Evolutionary conservation across 2,888 invertebrate species (phyloP).

Genomic region (Homarus gammarus): DNA sequence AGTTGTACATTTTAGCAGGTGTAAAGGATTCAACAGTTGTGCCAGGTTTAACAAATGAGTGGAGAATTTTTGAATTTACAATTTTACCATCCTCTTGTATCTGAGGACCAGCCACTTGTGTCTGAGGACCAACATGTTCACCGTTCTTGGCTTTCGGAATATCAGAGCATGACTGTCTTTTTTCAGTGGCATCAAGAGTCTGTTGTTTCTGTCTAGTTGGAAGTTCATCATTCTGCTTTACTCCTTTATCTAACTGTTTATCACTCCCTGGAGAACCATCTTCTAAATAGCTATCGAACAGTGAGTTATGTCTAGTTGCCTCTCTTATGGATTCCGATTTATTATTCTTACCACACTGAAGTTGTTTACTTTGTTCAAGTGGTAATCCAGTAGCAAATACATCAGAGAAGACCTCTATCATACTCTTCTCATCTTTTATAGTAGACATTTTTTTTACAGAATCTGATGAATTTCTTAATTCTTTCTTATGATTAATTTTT

Average conservation of each 20-base stretch:
- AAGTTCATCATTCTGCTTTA: background rate
- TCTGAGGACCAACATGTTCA: background rate
- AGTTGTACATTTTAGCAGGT: background rate
- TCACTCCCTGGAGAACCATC: background rate
- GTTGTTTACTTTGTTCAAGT: background rate
- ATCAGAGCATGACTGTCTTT: background rate
- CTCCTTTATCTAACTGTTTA: background rate
- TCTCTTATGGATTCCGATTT: background rate
- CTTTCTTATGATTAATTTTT: too few species aligned
- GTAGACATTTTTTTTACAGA: background rate
- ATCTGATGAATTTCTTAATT: background rate
- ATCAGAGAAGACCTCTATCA: background rate
- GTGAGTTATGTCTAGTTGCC: background rate
- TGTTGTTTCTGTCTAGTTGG: background rate
- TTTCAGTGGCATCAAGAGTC: background rate
- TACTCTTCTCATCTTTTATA: too few species aligned
- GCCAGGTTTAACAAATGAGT: background rate
- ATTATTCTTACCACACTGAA: background rate
- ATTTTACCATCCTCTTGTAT: background rate
- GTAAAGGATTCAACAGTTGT: background rate
- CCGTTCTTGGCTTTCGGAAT: background rate
- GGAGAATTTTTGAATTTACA: background rate
- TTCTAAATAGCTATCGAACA: background rate
- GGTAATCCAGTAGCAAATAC: background rate
- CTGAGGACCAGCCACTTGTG: background rate